A percentile compares a stretch with the other conserved stretches of the same genome.
Evolutionary conservation across 2,113 vertebrate genomes (phyloP).

Genomic region (Gnathonemus longibarbis): DNA sequence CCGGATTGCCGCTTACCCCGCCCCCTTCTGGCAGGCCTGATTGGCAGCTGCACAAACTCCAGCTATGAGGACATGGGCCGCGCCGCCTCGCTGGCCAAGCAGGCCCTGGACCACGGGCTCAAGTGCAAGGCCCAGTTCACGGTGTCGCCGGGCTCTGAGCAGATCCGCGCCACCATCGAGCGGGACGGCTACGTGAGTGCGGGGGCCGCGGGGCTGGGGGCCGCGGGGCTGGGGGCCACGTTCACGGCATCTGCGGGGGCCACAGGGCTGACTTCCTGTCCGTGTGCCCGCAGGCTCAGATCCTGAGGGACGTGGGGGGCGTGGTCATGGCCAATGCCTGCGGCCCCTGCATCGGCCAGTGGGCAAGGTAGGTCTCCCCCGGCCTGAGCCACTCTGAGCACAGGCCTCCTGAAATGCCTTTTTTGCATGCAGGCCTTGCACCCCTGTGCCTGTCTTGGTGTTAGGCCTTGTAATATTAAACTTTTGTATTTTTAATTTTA

Average conservation of each 20-base stretch:
- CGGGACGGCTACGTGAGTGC: slow-evolving; percentile 86
- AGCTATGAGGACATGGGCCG: slow-evolving; percentile 98
- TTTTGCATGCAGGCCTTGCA: neutral
- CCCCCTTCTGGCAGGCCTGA: slow-evolving; percentile 65
- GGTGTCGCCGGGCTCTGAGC: slow-evolving; percentile 91
- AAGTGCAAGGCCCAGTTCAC: slow-evolving; percentile 92
- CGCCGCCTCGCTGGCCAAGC: slow-evolving; percentile 85
- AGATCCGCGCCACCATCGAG: slow-evolving; percentile 95
- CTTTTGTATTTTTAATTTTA: neutral
- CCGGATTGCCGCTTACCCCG: neutral
- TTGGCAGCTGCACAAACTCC: slow-evolving; percentile 97
- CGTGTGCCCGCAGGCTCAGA: slow-evolving; percentile 63
- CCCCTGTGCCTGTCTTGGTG: neutral
- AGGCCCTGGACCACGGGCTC: slow-evolving; percentile 79
- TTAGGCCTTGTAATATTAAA: neutral
- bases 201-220: neutral
- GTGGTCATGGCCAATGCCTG: slow-evolving; percentile 92
- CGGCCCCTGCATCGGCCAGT: slow-evolving; percentile 95
- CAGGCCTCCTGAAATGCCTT: neutral
- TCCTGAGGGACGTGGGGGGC: slow-evolving; percentile 84
- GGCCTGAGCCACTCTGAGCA: neutral
- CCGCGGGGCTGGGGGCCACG: neutral
- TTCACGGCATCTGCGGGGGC: neutral
- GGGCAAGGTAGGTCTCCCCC: slow-evolving; percentile 82
- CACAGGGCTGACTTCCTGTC: neutral